These are phyloP conservation scores for Cheilosia soror DNA, from an alignment of 2,888 invertebrate genomes.

Conservation along the genomic window DNA sequence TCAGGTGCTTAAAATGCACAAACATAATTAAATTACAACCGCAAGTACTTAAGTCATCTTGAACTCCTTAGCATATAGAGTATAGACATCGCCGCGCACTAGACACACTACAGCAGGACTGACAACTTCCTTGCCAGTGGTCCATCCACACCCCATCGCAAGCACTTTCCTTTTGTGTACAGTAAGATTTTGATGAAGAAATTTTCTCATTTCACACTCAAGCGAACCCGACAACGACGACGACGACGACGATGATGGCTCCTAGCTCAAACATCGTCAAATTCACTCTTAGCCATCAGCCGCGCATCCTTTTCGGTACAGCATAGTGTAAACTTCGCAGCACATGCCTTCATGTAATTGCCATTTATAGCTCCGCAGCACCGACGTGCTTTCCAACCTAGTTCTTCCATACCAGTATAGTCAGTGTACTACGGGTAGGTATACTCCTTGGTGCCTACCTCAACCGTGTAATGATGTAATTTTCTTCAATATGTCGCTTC, in stretches of 20 bases:
- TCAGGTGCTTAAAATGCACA: not conserved
- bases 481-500: constrained; percentile 62
- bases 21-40: constrained; percentile 35
- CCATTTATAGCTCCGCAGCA: constrained; percentile 52
- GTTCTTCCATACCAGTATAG: not conserved
- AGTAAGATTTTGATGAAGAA: constrained; percentile 61
- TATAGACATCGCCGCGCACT: not conserved
- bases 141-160: not conserved
- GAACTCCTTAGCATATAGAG: constrained; percentile 3
- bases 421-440: not conserved
- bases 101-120: not conserved
- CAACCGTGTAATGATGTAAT: constrained; percentile 73
- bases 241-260: not conserved
- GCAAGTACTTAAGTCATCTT: constrained; percentile 9
- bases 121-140: constrained; percentile 15
- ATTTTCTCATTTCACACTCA: constrained; percentile 65
- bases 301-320: constrained; percentile 47
- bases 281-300: constrained; percentile 36
- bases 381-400: constrained; percentile 23
- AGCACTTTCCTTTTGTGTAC: constrained; percentile 2
- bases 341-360: constrained; percentile 65
- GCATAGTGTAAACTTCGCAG: constrained; percentile 28
- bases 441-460: constrained; percentile 53
- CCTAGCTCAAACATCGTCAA: constrained; percentile 43
- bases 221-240: constrained; percentile 4